Percentiles rank a stretch among this genome's conserved stretches.
These are phyloP conservation scores for Cochlearius cochlearius DNA, from an alignment of 2,113 vertebrate genomes.

Conservation along the genomic window DNA sequence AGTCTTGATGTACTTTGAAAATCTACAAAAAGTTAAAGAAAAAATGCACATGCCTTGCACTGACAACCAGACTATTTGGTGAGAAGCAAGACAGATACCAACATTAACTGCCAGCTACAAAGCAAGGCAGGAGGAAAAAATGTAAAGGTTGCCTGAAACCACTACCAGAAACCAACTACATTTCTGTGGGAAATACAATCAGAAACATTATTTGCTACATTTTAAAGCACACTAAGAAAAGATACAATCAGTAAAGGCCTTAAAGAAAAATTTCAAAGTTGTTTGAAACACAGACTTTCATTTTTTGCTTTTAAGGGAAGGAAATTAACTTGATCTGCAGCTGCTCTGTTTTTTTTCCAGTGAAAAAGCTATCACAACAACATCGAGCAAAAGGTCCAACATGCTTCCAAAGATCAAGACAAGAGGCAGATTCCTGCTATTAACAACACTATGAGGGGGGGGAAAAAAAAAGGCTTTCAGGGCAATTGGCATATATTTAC, in stretches of 20 bases:
- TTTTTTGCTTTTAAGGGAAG: neutral
- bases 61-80: neutral
- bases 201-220: neutral
- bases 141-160: neutral
- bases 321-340: neutral
- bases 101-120: neutral
- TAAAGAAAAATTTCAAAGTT: neutral
- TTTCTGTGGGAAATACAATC: neutral
- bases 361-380: neutral
- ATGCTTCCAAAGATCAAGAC: neutral
- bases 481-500: neutral
- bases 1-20: neutral
- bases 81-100: neutral
- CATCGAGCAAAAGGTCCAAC: neutral
- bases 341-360: neutral
- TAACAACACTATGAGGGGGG: accelerated
- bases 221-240: neutral
- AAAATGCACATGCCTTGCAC: neutral
- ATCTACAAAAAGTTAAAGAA: neutral
- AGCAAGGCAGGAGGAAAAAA: neutral
- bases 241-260: neutral
- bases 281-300: neutral
- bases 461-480: neutral
- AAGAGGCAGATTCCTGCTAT: neutral
- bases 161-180: neutral